Evolutionary conservation across 2,113 vertebrate species (phyloP), one percentile per base, ranked within the genome.

Genomic region (Capra hircus): DNA sequence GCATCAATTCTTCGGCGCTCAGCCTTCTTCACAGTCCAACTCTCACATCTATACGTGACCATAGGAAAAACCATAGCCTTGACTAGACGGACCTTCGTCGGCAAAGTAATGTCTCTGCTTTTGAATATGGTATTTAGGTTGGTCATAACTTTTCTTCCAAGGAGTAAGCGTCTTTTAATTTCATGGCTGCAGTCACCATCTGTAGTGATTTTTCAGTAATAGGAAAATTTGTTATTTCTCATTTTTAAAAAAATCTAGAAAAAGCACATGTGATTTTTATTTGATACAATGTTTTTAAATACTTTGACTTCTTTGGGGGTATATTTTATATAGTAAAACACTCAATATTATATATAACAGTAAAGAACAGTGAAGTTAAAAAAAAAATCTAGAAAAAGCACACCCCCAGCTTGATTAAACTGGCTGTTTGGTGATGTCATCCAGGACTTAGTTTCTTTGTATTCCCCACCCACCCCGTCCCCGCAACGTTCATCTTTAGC

Each of bases 261-360:
- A 93, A 88, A 74, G 45, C 11, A 74, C 36, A 87, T 91, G 15
- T 97, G 97, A 89, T 97, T 95, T 91, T 96, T 90, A 60, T 91
- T 98, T 99, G 95, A 98, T 57, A 96, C 98, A 98, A 91, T 95
- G 96, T 95, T 96, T 98, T 97, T 92, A 96, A 7, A 17, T 96
- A 52, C 83, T 98, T 86, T 89, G 98, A 92, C 88, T 98, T 97
- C 96, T 10, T 97, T 97, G 95, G 96, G 96, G 43, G 19, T 40
- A 81, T 85, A 94, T 98, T 98, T 98, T 98, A 97, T 98, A 97
- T 67, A 94, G 55, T 85, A 98, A 98, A 59, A 92, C 95, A 98
- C 94, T 96, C 98, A 97, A 98, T 96, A 83, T 83, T 83, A 36
- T 55, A 55, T 83, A 98, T 98, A 99, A 28, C 55, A 94, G 92